A percentile compares a stretch with the other conserved stretches of the same genome.
Conservation (phyloP, 2,888 invertebrate genomes). For the Mythimna ferrago region DNA sequence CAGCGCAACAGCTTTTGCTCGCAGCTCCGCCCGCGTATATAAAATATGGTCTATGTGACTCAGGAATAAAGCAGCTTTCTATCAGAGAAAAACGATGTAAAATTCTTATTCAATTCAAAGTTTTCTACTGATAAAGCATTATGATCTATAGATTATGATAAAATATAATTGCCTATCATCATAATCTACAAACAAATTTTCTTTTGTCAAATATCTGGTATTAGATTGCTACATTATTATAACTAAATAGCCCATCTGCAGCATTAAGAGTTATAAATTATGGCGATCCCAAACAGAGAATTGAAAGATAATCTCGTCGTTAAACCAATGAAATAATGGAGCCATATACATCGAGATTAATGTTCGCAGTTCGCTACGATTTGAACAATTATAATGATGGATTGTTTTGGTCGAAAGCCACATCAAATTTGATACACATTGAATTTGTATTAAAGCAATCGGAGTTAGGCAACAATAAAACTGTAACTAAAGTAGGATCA, state of each 20-base stretch:
- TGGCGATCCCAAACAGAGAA: conserved; percentile 17
- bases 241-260: conserved; percentile 5
- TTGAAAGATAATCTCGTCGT: conserved; percentile 35
- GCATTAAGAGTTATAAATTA: conserved; percentile 28
- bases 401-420: conserved; percentile 21
- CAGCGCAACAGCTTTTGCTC: neutral
- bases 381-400: conserved; percentile 8
- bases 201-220: conserved; percentile 3
- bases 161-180: neutral
- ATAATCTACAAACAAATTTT: neutral
- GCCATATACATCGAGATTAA: conserved; percentile 26
- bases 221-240: conserved; percentile 10
- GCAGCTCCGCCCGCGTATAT: no score
- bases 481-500: neutral
- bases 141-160: no score
- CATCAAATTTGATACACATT: conserved; percentile 12
- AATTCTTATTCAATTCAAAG: no score
- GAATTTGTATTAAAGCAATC: neutral
- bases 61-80: no score
- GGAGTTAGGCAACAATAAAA: neutral
- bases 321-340: conserved; percentile 32
- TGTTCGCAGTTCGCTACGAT: conserved; percentile 9
- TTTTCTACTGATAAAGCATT: no score
- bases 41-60: no score
- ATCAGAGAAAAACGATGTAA: no score